Evolutionary conservation across 2,888 invertebrate species (phyloP), one percentile per base, ranked within the genome.

Genomic region (Willowsia nigromaculata): DNA sequence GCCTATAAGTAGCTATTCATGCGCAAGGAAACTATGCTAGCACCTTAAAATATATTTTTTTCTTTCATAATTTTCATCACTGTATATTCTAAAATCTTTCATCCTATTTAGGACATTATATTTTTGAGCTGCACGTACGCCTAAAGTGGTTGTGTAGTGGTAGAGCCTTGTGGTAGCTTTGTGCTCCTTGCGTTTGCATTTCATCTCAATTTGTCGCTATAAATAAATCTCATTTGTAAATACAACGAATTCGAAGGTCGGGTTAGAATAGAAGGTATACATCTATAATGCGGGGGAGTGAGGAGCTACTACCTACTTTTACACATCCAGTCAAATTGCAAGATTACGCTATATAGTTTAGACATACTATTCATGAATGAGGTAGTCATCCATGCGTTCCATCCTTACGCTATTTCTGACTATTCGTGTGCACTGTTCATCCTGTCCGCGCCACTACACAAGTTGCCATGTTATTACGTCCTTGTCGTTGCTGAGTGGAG

Each of bases 401-500:
- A 43, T 85, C 59, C 59, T 85, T 81, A 53, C 80, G 68, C 65
- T 71, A 30, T 59, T 22, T 74, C 43, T 82, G 56, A 43, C 81
- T 74, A 85, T 68, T 25, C 71, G 11, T 27, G 4, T 18, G 0
- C n/a, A 33, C 18, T 68, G 56, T 81, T n/a, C n/a, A 74, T 88
- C 50, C 88, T 76, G 25, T 76, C 6, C 87, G 71, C 62, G 82
- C 78, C 76, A 76, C 50, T 83, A 76, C 83, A 47, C 88, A 82
- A 88, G 65, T 88, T 88, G 65, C 78, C 83, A 76, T 88, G 18
- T 53, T 27, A 15, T 47, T 7, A 22, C 68, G 13, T 43, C 47
- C 22, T 15, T 25, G 30, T 30, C 22, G 53, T 30, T 22, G 53
- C 27, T 15, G 43, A 40, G 30, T 62, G 37, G 65, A 74, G 81